These are phyloP conservation scores for Brachyistius frenatus DNA, from an alignment of 2,113 vertebrate species.

Conservation along the genomic window DNA sequence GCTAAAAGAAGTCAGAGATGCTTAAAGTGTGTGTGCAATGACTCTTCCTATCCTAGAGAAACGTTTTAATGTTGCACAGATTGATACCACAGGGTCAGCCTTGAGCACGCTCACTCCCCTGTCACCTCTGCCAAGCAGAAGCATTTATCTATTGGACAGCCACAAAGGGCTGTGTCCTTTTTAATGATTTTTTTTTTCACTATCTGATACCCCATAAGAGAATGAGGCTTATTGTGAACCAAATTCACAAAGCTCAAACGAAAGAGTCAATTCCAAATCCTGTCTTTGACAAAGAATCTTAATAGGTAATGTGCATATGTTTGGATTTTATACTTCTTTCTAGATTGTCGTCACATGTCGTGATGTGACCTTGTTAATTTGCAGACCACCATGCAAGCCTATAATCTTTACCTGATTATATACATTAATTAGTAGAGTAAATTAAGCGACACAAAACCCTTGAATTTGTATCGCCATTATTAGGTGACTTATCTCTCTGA, in stretches of 20 bases:
- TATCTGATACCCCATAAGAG: constrained; percentile 53
- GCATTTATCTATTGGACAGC: constrained; percentile 57
- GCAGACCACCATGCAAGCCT: constrained; percentile 28
- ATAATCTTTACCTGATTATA: constrained; percentile 41
- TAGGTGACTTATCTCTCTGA: neutral
- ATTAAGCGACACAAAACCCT: neutral
- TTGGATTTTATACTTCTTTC: constrained; percentile 19
- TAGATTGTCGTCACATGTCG: constrained; percentile 5
- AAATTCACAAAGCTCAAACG: constrained; percentile 47
- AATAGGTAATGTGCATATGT: constrained; percentile 51
- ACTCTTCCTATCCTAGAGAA: constrained; percentile 17
- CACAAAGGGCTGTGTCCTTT: constrained; percentile 43
- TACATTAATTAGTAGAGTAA: neutral
- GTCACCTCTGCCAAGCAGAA: constrained; percentile 45
- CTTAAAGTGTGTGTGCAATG: neutral
- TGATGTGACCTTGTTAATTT: constrained; percentile 34
- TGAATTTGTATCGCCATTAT: neutral
- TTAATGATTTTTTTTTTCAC: constrained; percentile 57
- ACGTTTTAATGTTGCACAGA: constrained; percentile 31
- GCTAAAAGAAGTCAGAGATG: constrained; percentile 20
- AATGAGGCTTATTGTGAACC: constrained; percentile 44
- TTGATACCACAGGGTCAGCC: constrained; percentile 39
- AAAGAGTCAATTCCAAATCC: constrained; percentile 63
- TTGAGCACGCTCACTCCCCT: constrained; percentile 29
- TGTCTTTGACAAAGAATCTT: constrained; percentile 48